Conservation (phyloP, 2,888 invertebrate species). For the Agrochola lychnidis region DNA sequence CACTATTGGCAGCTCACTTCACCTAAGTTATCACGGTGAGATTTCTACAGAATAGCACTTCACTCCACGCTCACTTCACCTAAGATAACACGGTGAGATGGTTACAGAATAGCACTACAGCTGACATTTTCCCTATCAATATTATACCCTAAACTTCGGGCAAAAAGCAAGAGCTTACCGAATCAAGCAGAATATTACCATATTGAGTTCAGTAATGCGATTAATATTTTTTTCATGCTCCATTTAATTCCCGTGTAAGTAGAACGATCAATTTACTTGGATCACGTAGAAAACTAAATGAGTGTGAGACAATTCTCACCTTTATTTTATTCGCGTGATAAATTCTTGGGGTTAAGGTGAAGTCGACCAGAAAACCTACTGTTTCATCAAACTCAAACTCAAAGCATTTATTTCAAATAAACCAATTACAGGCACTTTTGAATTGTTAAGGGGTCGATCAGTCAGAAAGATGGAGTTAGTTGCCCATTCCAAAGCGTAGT, state of each 20-base stretch:
- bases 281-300: slow-evolving; percentile 47
- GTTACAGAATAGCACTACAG: too few species aligned
- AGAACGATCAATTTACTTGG: slow-evolving; percentile 51
- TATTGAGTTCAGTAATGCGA: slow-evolving; percentile 18
- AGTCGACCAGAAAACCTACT: not conserved
- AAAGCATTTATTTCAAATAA: not conserved
- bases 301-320: slow-evolving; percentile 57
- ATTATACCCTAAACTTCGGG: not conserved
- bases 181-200: slow-evolving; percentile 45
- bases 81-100: too few species aligned
- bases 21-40: too few species aligned
- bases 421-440: not conserved
- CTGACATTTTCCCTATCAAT: not conserved
- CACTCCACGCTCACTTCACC: too few species aligned
- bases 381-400: not conserved
- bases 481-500: not conserved
- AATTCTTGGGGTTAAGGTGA: slow-evolving; percentile 59
- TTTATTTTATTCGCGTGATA: slow-evolving; percentile 56
- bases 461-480: not conserved
- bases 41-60: too few species aligned
- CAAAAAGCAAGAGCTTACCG: slow-evolving; percentile 20
- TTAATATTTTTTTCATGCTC: slow-evolving; percentile 53
- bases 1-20: too few species aligned
- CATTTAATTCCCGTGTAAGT: slow-evolving; percentile 31
- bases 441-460: not conserved